Evolutionary conservation across 2,797 vertebrate genomes (phyloP).

Genomic region (Threskiornis aethiopicus): DNA sequence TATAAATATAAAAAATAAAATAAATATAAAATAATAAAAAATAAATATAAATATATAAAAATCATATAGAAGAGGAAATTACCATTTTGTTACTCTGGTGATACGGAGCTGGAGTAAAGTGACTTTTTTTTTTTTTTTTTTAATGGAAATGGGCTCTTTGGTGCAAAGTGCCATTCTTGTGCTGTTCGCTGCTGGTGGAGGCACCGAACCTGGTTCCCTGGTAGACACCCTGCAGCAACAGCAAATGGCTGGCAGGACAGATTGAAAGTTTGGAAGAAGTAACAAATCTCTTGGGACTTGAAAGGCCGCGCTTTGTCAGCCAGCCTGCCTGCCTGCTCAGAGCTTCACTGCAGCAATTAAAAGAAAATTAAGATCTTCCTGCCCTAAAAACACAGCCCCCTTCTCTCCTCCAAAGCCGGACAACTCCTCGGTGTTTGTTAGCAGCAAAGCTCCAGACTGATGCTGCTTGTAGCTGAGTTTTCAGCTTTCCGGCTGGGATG

Average conservation of each 20-base stretch:
- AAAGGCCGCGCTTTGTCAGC: background rate
- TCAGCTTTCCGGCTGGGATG: background rate
- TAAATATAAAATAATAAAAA: no score
- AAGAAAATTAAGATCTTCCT: background rate
- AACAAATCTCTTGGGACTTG: constrained; percentile 7
- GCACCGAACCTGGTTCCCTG: background rate
- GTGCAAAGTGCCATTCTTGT: background rate
- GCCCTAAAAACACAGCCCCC: background rate
- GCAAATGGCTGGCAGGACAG: background rate
- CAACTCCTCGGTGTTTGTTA: fast-evolving
- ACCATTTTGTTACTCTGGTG: background rate
- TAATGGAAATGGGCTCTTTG: background rate
- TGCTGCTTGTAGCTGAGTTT: background rate
- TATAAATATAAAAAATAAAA: no score
- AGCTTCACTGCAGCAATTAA: background rate
- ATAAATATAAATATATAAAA: no score
- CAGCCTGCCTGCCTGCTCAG: background rate
- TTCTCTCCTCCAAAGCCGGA: background rate
- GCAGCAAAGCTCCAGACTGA: background rate
- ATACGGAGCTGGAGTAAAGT: background rate
- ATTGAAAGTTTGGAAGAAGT: background rate
- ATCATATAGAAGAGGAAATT: background rate
- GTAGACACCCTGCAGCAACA: background rate
- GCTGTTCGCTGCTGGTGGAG: background rate
- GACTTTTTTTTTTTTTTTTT: background rate